Evolutionary conservation across 1,140 invertebrate genomes (phyloP), one percentile per base, ranked within the genome.

Genomic region (Zaprionus nigranus): DNA sequence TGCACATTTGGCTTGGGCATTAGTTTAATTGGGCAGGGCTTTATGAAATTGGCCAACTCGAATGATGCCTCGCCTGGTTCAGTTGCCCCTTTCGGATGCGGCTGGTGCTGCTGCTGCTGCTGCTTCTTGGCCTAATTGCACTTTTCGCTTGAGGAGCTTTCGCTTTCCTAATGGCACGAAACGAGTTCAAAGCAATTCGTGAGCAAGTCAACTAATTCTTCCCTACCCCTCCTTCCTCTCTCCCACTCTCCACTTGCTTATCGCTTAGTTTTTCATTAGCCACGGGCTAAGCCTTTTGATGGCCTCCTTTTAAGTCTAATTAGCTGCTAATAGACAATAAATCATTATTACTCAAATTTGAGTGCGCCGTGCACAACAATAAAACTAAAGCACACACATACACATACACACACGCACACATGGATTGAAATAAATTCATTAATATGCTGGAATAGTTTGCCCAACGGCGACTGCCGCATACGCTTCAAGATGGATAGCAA

Each of bases 331-430:
- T 90, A 81, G 81, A 74, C 85, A 85, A 90, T 90, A 83, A 90
- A 90, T 90, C 85, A 90, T 90, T 90, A 88, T 88, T 90, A 90
- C 85, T 88, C 85, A 88, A 90, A 88, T 85, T 80, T 87, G 59
- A 77, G 64, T 65, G 66, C 22, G 34, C 40, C 63, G 28, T 36
- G 69, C 79, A 60, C 57, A 75, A 82, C 81, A 72, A 74, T 63
- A 75, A 79, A 38, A 56, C 26, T 28, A 43, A 30, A 53, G 60
- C 20, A 58, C 54, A 65, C 40, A 68, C 53, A 65, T 38, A 76
- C 61, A 76, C 5, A 62, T 11, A 69, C 28, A 63, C 30, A 66
- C 51, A 62, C 15, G 5, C 5, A 17, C 36, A 75, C 49, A 66
- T 65, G 76, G 62, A 81, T 81, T 49, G 49, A 73, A 81, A 81